Percentiles rank a stretch among this genome's conserved stretches.
Evolutionary conservation across 1,140 invertebrate species (phyloP).

Genomic region (Drosophila lini): DNA sequence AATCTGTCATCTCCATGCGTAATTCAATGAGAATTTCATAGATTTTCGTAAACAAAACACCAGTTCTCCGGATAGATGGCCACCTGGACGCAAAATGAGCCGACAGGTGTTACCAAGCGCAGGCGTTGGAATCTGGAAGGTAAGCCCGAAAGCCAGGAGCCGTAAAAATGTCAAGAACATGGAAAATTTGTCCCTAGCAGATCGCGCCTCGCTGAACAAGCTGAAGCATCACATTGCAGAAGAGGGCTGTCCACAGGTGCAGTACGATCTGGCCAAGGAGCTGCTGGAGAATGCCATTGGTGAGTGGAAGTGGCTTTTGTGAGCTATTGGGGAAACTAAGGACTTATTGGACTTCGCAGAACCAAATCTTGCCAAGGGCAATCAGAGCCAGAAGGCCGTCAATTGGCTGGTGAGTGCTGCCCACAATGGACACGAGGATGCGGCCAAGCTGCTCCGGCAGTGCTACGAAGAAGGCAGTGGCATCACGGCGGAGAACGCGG

Average conservation of each 20-base stretch:
- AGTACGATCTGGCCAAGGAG: constrained; percentile 88
- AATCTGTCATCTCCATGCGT: constrained; percentile 10
- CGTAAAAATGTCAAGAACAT: neutral
- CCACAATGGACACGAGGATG: constrained; percentile 94
- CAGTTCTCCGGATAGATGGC: constrained; percentile 48
- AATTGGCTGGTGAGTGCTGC: constrained; percentile 96
- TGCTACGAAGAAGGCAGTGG: constrained; percentile 92
- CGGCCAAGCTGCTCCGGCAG: constrained; percentile 91
- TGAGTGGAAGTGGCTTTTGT: constrained; percentile 59
- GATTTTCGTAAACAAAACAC: constrained; percentile 58
- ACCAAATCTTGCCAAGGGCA: constrained; percentile 69
- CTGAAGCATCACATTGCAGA: constrained; percentile 87
- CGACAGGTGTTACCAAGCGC: constrained; percentile 66
- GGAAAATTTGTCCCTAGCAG: constrained; percentile 55
- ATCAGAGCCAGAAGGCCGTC: constrained; percentile 88
- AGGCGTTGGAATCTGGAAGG: constrained; percentile 82
- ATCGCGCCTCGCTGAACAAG: constrained; percentile 86
- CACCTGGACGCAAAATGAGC: constrained; percentile 78
- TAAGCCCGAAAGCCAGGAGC: constrained; percentile 4
- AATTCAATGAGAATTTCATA: constrained; percentile 24
- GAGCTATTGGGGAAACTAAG: neutral
- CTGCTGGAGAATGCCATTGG: constrained; percentile 87
- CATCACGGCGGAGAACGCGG: constrained; percentile 91
- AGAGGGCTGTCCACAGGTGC: constrained; percentile 89
- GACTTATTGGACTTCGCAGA: constrained; percentile 37